A percentile compares a stretch with the other conserved stretches of the same genome.
Evolutionary conservation across 2,888 invertebrate genomes (phyloP).

Genomic region (Leptinotarsa tumamoca): DNA sequence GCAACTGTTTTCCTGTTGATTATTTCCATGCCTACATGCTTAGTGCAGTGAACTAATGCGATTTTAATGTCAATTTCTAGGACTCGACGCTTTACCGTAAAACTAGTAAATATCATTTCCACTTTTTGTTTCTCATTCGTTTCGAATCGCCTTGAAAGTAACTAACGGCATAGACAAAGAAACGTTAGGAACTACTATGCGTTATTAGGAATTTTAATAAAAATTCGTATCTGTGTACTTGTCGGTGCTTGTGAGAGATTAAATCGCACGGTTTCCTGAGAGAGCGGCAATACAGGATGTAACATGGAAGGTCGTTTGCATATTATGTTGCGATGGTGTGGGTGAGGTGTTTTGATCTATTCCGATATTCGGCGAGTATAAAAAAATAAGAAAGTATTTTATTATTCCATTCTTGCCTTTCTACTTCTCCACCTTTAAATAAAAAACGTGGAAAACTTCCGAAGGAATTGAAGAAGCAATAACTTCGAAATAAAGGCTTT

Average conservation of each 20-base stretch:
- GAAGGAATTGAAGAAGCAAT: too few species aligned
- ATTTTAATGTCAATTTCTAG: conserved; percentile 15
- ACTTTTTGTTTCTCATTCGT: conserved; percentile 15
- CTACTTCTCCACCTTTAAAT: too few species aligned
- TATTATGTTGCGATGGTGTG: not conserved
- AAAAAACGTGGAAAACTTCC: too few species aligned
- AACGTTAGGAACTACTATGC: conserved; percentile 3
- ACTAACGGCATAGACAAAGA: conserved; percentile 19
- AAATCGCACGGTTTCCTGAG: conserved; percentile 12
- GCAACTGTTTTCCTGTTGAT: conserved; percentile 12
- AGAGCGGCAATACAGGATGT: conserved; percentile 8
- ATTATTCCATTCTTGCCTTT: too few species aligned
- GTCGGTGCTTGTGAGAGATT: conserved; percentile 12
- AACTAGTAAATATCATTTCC: conserved; percentile 13
- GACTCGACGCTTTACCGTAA: conserved; percentile 5
- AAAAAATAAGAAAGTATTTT: not conserved
- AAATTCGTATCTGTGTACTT: conserved; percentile 12
- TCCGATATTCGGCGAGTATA: not conserved
- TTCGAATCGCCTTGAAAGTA: conserved; percentile 18
- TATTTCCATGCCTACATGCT: not conserved
- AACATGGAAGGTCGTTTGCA: conserved; percentile 12
- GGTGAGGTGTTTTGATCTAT: not conserved
- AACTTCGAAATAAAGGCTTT: too few species aligned
- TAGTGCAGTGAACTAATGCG: conserved; percentile 8
- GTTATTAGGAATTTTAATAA: conserved; percentile 16